These are phyloP conservation scores for Anticlea derivata DNA, from an alignment of 2,888 invertebrate genomes.

Conservation along the genomic window DNA sequence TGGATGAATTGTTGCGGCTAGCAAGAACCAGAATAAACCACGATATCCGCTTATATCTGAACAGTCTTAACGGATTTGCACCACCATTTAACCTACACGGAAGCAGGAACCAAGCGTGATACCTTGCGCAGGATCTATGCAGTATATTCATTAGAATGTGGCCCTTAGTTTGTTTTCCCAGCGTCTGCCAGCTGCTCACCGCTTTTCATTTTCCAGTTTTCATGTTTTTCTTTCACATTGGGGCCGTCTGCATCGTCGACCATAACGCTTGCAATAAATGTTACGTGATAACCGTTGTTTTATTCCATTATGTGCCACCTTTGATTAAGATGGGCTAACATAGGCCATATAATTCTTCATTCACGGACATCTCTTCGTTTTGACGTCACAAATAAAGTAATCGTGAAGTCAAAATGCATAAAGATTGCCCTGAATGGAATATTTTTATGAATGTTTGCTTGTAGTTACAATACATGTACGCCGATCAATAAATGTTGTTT, in stretches of 20 bases:
- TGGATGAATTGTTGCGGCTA: no score
- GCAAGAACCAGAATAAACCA: no score
- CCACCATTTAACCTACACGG: no score
- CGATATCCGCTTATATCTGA: no score
- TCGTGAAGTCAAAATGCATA: no score
- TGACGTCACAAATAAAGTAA: no score
- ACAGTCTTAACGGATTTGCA: no score
- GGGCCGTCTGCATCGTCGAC: conserved; percentile 54
- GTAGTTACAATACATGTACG: conserved; percentile 40
- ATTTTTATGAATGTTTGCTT: conserved; percentile 39
- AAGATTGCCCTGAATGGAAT: no score
- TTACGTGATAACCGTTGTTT: conserved; percentile 70
- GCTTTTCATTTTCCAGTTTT: conserved; percentile 62
- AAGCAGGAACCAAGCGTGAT: neutral
- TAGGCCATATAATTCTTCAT: no score
- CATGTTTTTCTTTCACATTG: conserved; percentile 55
- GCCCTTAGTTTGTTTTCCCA: conserved; percentile 53
- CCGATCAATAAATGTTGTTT: conserved; percentile 64
- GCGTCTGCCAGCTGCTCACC: conserved; percentile 54
- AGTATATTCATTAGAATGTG: conserved; percentile 15
- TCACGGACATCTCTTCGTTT: no score
- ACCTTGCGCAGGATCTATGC: conserved; percentile 8
- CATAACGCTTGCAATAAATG: conserved; percentile 74
- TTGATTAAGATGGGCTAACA: neutral
- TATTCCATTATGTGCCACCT: conserved; percentile 65